Evolutionary conservation across 2,797 vertebrate genomes (phyloP).

Genomic region (Scomberomorus guttatus): DNA sequence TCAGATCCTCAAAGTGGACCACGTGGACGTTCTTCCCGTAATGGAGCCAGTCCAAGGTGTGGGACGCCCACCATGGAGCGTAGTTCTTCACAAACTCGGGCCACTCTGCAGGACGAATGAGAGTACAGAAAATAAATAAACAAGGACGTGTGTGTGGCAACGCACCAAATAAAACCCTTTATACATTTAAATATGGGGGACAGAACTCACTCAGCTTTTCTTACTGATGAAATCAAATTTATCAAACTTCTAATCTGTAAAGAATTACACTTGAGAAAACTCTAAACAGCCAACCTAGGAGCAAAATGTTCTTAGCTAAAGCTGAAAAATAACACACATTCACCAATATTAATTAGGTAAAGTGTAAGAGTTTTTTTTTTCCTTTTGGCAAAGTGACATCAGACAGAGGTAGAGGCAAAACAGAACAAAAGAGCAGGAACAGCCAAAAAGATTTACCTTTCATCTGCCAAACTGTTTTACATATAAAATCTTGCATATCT

Average conservation of each 20-base stretch:
- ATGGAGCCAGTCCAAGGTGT: conserved; percentile 95
- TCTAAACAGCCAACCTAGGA: background rate
- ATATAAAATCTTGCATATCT: background rate
- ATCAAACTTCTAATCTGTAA: background rate
- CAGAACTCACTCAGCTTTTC: background rate
- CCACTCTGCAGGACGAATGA: conserved; percentile 89
- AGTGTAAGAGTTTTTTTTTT: background rate
- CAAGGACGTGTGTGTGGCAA: background rate
- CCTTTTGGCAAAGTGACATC: too few species aligned
- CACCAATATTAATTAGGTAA: background rate
- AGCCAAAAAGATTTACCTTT: background rate
- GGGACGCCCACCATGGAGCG: conserved; percentile 97
- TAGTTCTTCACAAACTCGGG: conserved; percentile 97
- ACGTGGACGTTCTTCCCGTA: conserved; percentile 92
- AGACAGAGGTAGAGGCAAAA: too few species aligned
- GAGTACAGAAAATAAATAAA: background rate
- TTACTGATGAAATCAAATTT: background rate
- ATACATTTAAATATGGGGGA: background rate
- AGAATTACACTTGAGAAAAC: too few species aligned
- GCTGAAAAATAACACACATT: background rate
- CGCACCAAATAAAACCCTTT: background rate
- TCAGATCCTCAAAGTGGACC: conserved; percentile 95
- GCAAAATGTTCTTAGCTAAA: background rate
- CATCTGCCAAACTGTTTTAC: background rate
- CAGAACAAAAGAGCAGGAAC: background rate